Conservation (phyloP, 1,140 invertebrate genomes). For the Samia ricini region DNA sequence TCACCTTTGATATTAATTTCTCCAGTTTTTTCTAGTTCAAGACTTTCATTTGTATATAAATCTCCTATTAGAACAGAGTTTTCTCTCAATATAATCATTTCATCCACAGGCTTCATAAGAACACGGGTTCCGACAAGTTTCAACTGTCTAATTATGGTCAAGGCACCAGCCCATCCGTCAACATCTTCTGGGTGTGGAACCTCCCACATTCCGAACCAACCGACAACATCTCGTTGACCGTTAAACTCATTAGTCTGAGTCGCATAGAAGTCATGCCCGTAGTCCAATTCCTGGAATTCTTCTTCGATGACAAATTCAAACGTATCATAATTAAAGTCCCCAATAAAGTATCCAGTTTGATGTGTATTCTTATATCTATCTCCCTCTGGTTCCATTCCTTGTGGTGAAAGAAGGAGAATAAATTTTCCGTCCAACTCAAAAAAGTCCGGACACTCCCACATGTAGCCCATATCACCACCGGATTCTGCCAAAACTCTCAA, state of each 20-base stretch:
- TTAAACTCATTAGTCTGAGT: constrained; percentile 59
- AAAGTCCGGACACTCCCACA: constrained; percentile 73
- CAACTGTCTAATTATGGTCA: constrained; percentile 63
- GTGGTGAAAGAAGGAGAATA: constrained; percentile 64
- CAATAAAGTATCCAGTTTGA: constrained; percentile 68
- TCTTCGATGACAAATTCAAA: constrained; percentile 52
- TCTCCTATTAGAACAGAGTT: constrained; percentile 26
- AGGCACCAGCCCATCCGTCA: constrained; percentile 65
- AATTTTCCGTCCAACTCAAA: constrained; percentile 66
- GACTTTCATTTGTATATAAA: constrained; percentile 22
- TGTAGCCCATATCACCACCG: constrained; percentile 54
- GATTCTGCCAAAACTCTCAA: constrained; percentile 59
- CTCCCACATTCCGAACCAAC: constrained; percentile 73
- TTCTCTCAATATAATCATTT: constrained; percentile 42
- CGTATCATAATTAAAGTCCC: constrained; percentile 60
- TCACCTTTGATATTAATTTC: constrained; percentile 51
- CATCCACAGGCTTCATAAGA: constrained; percentile 51
- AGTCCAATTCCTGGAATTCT: constrained; percentile 68
- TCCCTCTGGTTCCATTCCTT: constrained; percentile 57
- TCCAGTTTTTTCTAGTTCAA: constrained; percentile 43
- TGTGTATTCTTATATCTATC: constrained; percentile 67
- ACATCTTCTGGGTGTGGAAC: constrained; percentile 49
- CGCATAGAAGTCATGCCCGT: constrained; percentile 71
- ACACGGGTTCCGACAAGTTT: constrained; percentile 45
- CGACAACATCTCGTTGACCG: constrained; percentile 57